Conservation (phyloP, 1,140 invertebrate species). For the Danaus melanippus region DNA sequence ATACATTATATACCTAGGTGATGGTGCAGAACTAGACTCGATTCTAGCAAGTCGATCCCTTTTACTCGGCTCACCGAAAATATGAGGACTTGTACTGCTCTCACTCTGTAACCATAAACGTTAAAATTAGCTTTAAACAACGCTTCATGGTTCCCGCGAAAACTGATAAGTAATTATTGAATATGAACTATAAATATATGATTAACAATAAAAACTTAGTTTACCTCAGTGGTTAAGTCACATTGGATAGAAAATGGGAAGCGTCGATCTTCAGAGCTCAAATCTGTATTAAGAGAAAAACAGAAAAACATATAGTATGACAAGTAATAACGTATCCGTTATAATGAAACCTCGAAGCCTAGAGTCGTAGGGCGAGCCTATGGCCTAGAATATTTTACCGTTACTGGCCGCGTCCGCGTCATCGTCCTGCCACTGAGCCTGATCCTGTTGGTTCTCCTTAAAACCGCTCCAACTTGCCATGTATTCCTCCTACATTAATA, state of each 20-base stretch:
- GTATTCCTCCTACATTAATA: slow-evolving; percentile 19
- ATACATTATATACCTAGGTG: slow-evolving; percentile 30
- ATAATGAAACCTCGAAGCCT: too few relatives aligned
- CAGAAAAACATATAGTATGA: slow-evolving; percentile 9
- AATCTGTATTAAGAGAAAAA: slow-evolving; percentile 28
- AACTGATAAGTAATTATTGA: not conserved
- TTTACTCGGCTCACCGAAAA: slow-evolving; percentile 52
- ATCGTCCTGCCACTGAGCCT: slow-evolving; percentile 22
- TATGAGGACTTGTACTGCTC: slow-evolving; percentile 28
- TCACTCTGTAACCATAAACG: slow-evolving; percentile 25
- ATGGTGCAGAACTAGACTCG: slow-evolving; percentile 27
- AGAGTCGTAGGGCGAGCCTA: too few relatives aligned
- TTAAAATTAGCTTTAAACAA: too few relatives aligned
- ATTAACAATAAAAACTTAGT: slow-evolving; percentile 7
- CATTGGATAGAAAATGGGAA: slow-evolving; percentile 38
- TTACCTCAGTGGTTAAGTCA: slow-evolving; percentile 41
- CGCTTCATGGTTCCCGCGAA: not conserved
- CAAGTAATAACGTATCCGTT: slow-evolving; percentile 1
- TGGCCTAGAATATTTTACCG: slow-evolving; percentile 4
- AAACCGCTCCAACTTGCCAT: slow-evolving; percentile 12
- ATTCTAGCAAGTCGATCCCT: slow-evolving; percentile 31
- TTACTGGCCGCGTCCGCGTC: slow-evolving; percentile 15
- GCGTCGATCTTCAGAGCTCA: slow-evolving; percentile 32
- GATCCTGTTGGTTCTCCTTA: slow-evolving; percentile 14
- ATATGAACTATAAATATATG: not conserved